Evolutionary conservation across 2,797 vertebrate genomes (phyloP).

Genomic region (Bufotes viridis): DNA sequence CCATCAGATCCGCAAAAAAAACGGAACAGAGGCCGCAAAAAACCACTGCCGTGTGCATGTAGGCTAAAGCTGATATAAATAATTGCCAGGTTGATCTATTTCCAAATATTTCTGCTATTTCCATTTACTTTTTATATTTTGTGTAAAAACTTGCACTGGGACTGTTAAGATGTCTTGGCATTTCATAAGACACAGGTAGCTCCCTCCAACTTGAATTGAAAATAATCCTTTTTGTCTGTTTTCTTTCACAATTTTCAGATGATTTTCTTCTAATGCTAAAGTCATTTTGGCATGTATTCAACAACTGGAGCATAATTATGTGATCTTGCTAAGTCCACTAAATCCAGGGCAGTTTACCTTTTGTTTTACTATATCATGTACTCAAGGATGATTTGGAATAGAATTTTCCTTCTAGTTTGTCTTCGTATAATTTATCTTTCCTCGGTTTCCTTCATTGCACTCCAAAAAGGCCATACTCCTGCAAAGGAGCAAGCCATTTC

Average conservation of each 20-base stretch:
- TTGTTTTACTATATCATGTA: slow-evolving; percentile 18
- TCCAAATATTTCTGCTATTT: slow-evolving; percentile 32
- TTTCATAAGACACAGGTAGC: slow-evolving; percentile 10
- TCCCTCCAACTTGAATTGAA: slow-evolving; percentile 2
- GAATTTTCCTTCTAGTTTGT: not conserved
- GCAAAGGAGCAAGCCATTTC: not conserved
- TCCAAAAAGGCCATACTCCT: not conserved
- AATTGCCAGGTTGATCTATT: not conserved
- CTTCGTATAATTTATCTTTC: not conserved
- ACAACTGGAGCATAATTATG: slow-evolving; percentile 31
- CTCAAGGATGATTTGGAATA: not conserved
- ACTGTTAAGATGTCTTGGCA: slow-evolving; percentile 51
- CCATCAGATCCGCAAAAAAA: too few relatives aligned
- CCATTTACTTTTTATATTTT: slow-evolving; percentile 24
- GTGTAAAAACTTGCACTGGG: slow-evolving; percentile 20
- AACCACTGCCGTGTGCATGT: too few relatives aligned
- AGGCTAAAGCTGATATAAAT: not conserved
- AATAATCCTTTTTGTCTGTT: slow-evolving; percentile 10
- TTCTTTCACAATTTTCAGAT: not conserved
- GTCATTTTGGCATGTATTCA: not conserved
- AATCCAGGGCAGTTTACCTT: slow-evolving; percentile 14
- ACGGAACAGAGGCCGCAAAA: too few relatives aligned
- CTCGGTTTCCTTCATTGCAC: not conserved
- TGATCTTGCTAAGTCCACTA: slow-evolving; percentile 25
- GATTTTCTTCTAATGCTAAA: slow-evolving; percentile 30